Base-by-base conservation (phyloP, 2,888 invertebrate genomes). In the Theodoxus fluviatilis region DNA sequence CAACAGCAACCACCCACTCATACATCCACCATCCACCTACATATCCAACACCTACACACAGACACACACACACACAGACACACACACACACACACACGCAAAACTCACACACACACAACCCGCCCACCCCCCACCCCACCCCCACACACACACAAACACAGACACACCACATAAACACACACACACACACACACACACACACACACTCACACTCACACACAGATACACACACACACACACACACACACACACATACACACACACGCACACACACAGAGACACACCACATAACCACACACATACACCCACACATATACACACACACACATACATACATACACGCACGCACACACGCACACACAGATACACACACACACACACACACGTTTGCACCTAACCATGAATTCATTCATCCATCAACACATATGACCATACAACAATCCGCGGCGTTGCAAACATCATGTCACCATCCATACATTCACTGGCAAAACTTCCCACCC, bases 261-360 rank as follows among this genome's bases (percentile, higher is more conserved):
- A 18, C 52, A 52, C 52, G 18, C 52, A 52, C 52, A 18, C 52
- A 18, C 52, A 15, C 15, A 18, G 6, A 25, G 52, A 52, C 7
- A 52, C 43, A 12, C 9, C 43, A 43, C 9, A 43, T 43, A 18
- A 9, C 43, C 9, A 43, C 9, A 12, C 9, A 43, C 15, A 12
- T 12, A 12, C 52, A 52, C 6, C 25, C 12, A 4, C 52, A 52
- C 52, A 52, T 18, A 52, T 25, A 9, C 52, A 52, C 7, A 18
- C 52, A 52, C 18, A 52, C 52, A 52, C 7, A 52, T 25, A 52
- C 52, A 18, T 25, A 52, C 52, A 18, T 18, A 52, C 52, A 18
- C 52, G 25, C 52, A 25, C 52, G 25, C 52, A 25, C 52, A 52
- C 52, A 52, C 52, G 25, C 52, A 52, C 52, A 52, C 52, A 52